Evolutionary conservation across 2,113 vertebrate genomes (phyloP).

Genomic region (Corythornis cristatus): DNA sequence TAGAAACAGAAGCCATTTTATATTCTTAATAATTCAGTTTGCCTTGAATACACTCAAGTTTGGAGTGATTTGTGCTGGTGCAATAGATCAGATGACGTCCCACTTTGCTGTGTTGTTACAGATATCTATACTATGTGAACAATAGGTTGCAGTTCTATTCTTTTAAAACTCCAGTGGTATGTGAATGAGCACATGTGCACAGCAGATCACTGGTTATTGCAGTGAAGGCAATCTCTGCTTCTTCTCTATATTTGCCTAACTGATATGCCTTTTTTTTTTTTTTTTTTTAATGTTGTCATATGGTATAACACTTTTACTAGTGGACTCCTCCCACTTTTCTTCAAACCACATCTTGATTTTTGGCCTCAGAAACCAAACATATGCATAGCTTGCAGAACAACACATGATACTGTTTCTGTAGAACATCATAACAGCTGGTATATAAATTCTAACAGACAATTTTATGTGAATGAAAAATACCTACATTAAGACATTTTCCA

Average conservation of each 20-base stretch:
- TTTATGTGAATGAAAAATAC: conserved; percentile 70
- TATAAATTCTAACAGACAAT: conserved; percentile 71
- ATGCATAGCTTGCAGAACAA: conserved; percentile 56
- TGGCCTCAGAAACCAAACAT: conserved; percentile 63
- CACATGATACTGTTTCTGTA: conserved; percentile 66
- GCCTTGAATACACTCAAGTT: background rate
- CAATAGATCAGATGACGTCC: background rate
- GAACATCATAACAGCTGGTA: conserved; percentile 63
- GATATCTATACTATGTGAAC: background rate
- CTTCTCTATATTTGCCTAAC: conserved; percentile 16
- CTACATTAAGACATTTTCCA: conserved; percentile 65
- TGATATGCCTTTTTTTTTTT: background rate
- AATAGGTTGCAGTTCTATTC: background rate
- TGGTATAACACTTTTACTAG: conserved; percentile 62
- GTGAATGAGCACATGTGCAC: background rate
- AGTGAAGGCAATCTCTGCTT: background rate
- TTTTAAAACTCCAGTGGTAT: background rate
- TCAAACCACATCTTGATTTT: conserved; percentile 64
- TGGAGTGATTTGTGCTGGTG: background rate
- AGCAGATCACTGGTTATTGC: conserved; percentile 46
- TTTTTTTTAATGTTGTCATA: conserved; percentile 33
- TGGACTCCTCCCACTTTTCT: conserved; percentile 54
- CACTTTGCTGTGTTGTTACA: background rate
- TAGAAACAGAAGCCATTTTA: background rate
- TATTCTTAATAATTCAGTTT: background rate